Evolutionary conservation across 2,888 invertebrate genomes (phyloP).

Genomic region (Aleiodes testaceus): DNA sequence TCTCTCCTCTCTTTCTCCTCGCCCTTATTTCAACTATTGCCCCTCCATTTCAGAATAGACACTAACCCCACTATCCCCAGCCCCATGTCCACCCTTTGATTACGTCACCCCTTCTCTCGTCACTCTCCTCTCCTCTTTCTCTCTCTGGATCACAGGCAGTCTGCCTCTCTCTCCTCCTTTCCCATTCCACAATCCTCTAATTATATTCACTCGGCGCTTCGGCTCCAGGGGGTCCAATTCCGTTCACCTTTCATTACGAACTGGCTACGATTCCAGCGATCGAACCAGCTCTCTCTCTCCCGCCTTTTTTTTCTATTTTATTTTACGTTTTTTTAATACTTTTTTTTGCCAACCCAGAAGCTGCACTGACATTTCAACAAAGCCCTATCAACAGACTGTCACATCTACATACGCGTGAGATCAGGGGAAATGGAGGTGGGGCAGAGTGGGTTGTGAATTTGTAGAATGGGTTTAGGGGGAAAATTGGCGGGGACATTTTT

Average conservation of each 20-base stretch:
- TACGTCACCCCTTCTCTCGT: constrained; percentile 67
- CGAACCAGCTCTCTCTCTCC: constrained; percentile 63
- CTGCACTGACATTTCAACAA: constrained; percentile 19
- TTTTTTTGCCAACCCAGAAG: constrained; percentile 27
- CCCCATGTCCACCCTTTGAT: constrained; percentile 70
- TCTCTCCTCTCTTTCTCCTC: constrained; percentile 47
- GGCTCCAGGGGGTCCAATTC: constrained; percentile 71
- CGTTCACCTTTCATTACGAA: constrained; percentile 72
- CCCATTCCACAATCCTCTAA: constrained; percentile 69
- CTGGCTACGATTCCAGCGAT: constrained; percentile 67
- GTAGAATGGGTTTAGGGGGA: too few relatives aligned
- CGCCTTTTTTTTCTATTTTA: constrained; percentile 33
- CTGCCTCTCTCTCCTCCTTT: constrained; percentile 24
- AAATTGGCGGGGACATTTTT: too few relatives aligned
- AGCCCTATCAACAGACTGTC: constrained; percentile 22
- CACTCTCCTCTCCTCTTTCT: constrained; percentile 43
- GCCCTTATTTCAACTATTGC: constrained; percentile 29
- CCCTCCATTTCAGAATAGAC: too few relatives aligned
- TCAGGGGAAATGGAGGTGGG: not conserved
- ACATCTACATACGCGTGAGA: constrained; percentile 12
- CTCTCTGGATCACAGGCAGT: constrained; percentile 42
- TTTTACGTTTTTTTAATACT: constrained; percentile 26
- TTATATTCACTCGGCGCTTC: constrained; percentile 72
- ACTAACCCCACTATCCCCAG: constrained; percentile 39
- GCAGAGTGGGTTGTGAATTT: too few relatives aligned